Evolutionary conservation across 2,888 invertebrate genomes (phyloP), one percentile per base, ranked within the genome.

Genomic region (Epinotia ramella): DNA sequence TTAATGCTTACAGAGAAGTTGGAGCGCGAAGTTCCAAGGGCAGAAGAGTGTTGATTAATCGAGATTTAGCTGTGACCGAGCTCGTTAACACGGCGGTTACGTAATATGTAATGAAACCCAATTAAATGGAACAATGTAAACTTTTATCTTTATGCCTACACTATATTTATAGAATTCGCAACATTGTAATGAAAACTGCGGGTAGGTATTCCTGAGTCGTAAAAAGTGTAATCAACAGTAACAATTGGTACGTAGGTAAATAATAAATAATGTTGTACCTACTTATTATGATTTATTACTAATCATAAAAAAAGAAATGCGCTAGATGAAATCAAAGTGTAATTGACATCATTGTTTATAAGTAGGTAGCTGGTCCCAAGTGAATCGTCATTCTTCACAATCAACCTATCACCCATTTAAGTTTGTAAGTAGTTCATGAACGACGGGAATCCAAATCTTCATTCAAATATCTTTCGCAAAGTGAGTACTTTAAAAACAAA

Each of bases 1-100:
- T 66, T 77, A 76, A 77, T 76, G 73, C 62, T 69, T 82, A 81
- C 82, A 86, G 86, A 84, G 83, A 82, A 88, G 87, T 84, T 85
- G 80, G 84, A 84, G 83, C 86, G 85, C 84, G 82, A 82, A 85
- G 82, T 87, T 86, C 81, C 87, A 88, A 87, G 89, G 88, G 82
- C 86, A 80, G 73, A 79, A 70, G 64, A 77, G 79, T 81, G 86
- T 86, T 90, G 88, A 91, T 91, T 90, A 90, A 91, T 91, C 83
- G 86, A 83, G 84, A 85, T 84, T 84, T 84, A 82, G 82, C 84
- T 80, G 81, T 81, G 77, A 77, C 78, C 79, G 69, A 75, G 75
- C 76, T 77, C 72, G 78, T 78, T 76, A 77, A 78, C 77, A 62
- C 62, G 33, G 71, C 33, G 67, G 76, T 71, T 77, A 75, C 73